Base-by-base conservation (phyloP, 2,113 vertebrate genomes). In the Saguinus imperator region DNA sequence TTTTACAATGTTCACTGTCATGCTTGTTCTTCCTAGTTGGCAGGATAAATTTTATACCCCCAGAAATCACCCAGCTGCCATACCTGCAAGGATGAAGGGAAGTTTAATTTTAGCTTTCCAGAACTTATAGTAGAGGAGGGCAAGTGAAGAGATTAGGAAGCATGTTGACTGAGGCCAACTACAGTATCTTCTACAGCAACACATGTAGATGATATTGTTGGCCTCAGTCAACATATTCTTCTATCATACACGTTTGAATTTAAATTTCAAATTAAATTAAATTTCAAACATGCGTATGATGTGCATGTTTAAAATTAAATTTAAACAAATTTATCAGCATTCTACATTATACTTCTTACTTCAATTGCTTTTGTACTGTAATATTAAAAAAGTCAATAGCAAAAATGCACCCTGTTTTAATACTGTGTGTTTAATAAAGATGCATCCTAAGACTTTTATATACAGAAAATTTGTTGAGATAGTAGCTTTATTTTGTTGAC, bases 401-500 rank as follows among this genome's bases (percentile, higher is more conserved):
- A 55, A 81, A 64, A 50, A 21, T 20, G 2, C 14, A 76, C 12
- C 16, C 1, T 77, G 10, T 77, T 94, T 76, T 50, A 79, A 82
- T 27, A 40, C 45, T 79, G 2, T 29, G 12, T 37, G 88, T 88
- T 90, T 58, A 91, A 91, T 27, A 85, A 66, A 27, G 4, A 77
- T 37, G 50, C 45, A 1, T 43, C 25, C 45, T n/a, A 58, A 52
- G 9, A 83, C 52, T 57, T 92, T 96, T 76, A 95, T 93, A 96
- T 83, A 23, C 37, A 92, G 92, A 91, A 64, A 45, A 14, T 94
- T 97, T 95, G 40, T 96, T 98, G 92, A 98, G 73, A 37, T 93
- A 94, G 58, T 93, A 85, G 8, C 6, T 87, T 97, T 96, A 97
- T 96, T 89, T 97, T 98, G 55, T 96, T 96, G 92, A 27, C 85